Base-by-base conservation (phyloP, 2,797 vertebrate species). In the Melanogrammus aeglefinus region DNA sequence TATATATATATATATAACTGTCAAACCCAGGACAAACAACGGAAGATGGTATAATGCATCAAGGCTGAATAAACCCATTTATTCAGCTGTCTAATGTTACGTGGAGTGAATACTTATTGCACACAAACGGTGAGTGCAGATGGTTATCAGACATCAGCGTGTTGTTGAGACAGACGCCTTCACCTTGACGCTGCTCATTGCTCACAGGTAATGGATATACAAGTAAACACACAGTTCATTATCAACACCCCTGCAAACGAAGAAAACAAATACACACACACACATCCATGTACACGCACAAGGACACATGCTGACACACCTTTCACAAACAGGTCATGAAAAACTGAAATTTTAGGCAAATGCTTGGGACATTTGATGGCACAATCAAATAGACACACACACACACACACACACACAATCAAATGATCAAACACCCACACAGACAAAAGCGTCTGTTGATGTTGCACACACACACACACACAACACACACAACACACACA, bases 131-230 rank as follows among this genome's bases (percentile, higher is more conserved):
- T 2, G 6, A 24, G 33, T 78, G 35, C 7, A 77, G 86, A 88
- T 86, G 82, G 75, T 80, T 86, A 89, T 88, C 79, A n/a, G 85
- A 86, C 84, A 84, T 87, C 87, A 82, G 84, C 14, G 69, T 14
- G 66, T 47, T 9, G 41, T 75, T 79, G 29, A 79, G 84, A 78
- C 73, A 87, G 27, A 85, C 87, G 80, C 84, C 81, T 82, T 91
- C 89, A 91, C 91, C 90, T 90, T 91, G 86, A 75, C 77, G 0
- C 77, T 83, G 77, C 87, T 88, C 71, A 85, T 44, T 1, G 63
- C 83, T 86, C 83, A 72, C 87, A 89, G 86, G 91, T 86, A 89
- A 92, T 90, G 84, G 88, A 92, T 90, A 85, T 79, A 79, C 82
- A 82, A 88, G 87, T 85, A 83, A 82, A 81, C 75, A 1, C 80